These are phyloP conservation scores for Potorous gilbertii DNA, from an alignment of 2,797 vertebrate genomes.

Conservation along the genomic window DNA sequence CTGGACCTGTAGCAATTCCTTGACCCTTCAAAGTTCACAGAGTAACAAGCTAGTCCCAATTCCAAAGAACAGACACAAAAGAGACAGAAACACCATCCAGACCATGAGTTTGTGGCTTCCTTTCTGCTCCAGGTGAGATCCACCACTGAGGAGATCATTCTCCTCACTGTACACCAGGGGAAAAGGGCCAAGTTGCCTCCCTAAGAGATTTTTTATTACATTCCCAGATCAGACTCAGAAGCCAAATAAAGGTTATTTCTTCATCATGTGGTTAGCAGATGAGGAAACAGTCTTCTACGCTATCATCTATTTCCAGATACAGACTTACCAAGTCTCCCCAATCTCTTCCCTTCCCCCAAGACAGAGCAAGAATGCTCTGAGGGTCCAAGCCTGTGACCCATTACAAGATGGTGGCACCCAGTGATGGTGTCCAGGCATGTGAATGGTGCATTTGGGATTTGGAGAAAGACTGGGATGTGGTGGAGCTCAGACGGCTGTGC, in stretches of 20 bases:
- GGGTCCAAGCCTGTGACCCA: too few species aligned
- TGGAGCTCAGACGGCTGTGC: too few species aligned
- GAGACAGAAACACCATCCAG: neutral
- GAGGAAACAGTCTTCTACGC: neutral
- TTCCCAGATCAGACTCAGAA: neutral
- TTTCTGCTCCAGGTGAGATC: neutral
- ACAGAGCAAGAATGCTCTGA: neutral
- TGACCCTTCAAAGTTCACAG: neutral
- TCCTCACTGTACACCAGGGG: neutral
- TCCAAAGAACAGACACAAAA: neutral
- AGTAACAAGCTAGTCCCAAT: neutral
- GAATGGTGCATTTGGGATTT: too few species aligned
- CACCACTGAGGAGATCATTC: neutral
- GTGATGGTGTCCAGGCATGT: too few species aligned
- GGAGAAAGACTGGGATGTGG: too few species aligned
- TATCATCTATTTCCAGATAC: neutral
- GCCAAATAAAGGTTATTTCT: neutral
- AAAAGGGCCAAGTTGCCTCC: neutral
- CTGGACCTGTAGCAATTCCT: neutral
- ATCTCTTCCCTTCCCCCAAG: neutral
- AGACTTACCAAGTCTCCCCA: neutral
- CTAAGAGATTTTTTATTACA: neutral
- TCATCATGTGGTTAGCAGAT: neutral
- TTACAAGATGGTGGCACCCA: too few species aligned
- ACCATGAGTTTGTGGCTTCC: neutral